Base-by-base conservation (phyloP, 2,888 invertebrate species). In the Cosmorhoe ocellata region DNA sequence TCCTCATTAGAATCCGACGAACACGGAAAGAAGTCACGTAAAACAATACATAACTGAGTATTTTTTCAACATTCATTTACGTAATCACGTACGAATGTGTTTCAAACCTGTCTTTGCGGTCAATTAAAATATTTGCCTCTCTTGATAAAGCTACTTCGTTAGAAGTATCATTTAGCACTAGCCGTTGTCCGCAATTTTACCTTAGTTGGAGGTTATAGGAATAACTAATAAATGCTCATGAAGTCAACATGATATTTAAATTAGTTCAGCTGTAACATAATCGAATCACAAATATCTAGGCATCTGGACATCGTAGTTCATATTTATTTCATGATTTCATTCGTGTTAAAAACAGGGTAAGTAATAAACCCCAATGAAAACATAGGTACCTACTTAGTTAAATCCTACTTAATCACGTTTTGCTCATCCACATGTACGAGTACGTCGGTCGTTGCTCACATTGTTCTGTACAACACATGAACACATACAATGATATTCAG, bases 21-120 rank as follows among this genome's bases (percentile, higher is more conserved):
- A 46, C 37, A 33, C 33, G 42, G 46, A 51, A 38, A 42, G 28
- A 33, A 42, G 24, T n/a, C 26, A 42, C 37, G 34, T 43, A 52
- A 47, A 46, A 52, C 51, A 52, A 52, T 47, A 41, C 30, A 13
- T 43, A 43, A 38, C 45, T 39, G 11, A 28, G 33, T 46, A 42
- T 51, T 41, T 32, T 45, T 51, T 41, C 33, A 52, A 47, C 47
- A 38, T 42, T 46, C 37, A 44, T 48, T 44, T 49, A 51, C 58
- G 54, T 56, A 56, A 58, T 54, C 50, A 58, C 54, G 14, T 33
- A 42, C 48, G 53, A 47, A 54, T 57, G 41, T 49, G 52, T 58
- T 55, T 46, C 51, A 59, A 62, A 62, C 62, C 62, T 62, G 59
- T 62, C 54, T 59, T 62, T 48, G 59, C 39, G 59, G 54, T 55